A percentile compares a stretch with the other conserved stretches of the same genome.
Conservation (phyloP, 2,888 invertebrate species). For the Acanthosepion lycidas region DNA sequence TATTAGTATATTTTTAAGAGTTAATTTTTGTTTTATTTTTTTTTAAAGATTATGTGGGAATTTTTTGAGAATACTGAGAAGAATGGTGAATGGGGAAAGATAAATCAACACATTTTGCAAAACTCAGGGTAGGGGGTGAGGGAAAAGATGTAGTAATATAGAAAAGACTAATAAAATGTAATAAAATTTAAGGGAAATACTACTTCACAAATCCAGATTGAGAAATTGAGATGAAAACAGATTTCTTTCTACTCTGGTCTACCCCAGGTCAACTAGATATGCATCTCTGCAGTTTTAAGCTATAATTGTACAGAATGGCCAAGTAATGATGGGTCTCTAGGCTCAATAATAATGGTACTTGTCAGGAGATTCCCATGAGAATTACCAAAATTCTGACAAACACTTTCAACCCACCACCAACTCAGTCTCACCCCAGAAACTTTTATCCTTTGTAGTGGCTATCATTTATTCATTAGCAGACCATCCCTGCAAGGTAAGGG, state of each 20-base stretch:
- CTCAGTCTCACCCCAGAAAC: neutral
- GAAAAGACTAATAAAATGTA: neutral
- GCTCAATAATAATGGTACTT: conserved; percentile 9
- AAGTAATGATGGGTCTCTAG: neutral
- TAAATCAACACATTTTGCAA: too few relatives aligned
- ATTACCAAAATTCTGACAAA: conserved; percentile 33
- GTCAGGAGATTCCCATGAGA: conserved; percentile 33
- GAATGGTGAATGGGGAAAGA: too few relatives aligned
- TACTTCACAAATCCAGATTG: neutral
- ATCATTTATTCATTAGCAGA: neutral
- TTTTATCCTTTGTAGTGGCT: conserved; percentile 7
- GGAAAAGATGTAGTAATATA: neutral
- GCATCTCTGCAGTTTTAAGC: neutral
- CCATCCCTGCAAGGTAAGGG: neutral
- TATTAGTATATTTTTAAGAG: too few relatives aligned
- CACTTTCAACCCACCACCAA: neutral
- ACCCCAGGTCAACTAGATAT: neutral
- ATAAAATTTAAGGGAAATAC: neutral
- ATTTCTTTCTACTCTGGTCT: neutral
- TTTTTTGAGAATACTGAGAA: too few relatives aligned
- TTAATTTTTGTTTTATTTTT: too few relatives aligned
- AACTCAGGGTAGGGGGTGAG: too few relatives aligned
- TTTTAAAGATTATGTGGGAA: too few relatives aligned
- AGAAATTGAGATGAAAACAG: neutral
- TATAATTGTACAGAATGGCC: neutral